Percentiles rank a stretch among this genome's conserved stretches.
Conservation (phyloP, 2,113 vertebrate species). For the Dipodomys merriami region DNA sequence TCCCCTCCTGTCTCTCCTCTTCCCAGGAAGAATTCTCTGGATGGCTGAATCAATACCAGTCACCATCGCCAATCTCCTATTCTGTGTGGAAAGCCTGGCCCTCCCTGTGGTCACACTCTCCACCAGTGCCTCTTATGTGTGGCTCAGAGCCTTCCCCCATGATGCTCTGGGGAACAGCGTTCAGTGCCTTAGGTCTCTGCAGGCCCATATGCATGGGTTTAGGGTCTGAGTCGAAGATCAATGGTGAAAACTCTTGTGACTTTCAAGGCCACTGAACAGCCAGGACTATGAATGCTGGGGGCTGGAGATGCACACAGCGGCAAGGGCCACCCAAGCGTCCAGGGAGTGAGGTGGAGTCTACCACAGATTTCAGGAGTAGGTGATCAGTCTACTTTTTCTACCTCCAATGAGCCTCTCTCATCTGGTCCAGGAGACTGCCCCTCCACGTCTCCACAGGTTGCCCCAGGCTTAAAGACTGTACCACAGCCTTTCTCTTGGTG, state of each 20-base stretch:
- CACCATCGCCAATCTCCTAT: neutral
- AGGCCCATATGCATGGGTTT: neutral
- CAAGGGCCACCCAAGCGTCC: neutral
- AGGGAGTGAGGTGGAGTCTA: neutral
- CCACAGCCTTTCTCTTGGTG: neutral
- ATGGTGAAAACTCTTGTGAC: neutral
- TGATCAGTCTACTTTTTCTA: neutral
- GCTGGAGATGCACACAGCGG: accelerated
- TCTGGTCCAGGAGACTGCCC: neutral
- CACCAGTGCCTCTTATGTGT: neutral
- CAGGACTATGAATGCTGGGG: neutral
- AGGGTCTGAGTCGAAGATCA: neutral
- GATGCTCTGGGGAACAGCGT: neutral
- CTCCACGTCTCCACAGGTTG: neutral
- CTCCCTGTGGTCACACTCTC: neutral
- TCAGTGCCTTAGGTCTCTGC: neutral
- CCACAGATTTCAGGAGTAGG: too few species aligned
- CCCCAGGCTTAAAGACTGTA: neutral
- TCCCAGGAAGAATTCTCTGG: neutral
- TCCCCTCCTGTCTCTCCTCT: too few species aligned
- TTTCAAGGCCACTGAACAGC: accelerated
- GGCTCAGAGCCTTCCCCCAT: neutral
- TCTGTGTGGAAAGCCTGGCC: neutral
- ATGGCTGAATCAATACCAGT: neutral
- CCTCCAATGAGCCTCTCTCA: neutral